phyloP scores from a whole-genome alignment of 1,140 invertebrate species.

The Dryas iulia region DNA sequence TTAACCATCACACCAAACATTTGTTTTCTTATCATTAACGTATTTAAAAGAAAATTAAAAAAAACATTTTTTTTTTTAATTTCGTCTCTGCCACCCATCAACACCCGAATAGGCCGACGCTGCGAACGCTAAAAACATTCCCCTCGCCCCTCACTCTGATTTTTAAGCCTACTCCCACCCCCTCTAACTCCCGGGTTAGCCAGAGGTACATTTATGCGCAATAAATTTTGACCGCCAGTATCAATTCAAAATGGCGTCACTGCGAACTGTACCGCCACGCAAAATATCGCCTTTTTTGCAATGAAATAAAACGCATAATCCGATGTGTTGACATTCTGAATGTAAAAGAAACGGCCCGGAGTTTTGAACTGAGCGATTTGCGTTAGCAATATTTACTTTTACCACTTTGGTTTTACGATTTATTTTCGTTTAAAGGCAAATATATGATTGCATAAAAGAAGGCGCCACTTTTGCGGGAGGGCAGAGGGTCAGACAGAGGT shows the following conservation, averaged over 20 bases:
- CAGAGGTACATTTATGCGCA: slow-evolving; percentile 79
- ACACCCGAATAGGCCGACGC: slow-evolving; percentile 76
- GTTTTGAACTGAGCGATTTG: slow-evolving; percentile 53
- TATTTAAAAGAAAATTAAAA: slow-evolving; percentile 27
- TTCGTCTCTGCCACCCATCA: slow-evolving; percentile 67
- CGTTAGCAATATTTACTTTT: slow-evolving; percentile 58
- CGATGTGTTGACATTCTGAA: slow-evolving; percentile 38
- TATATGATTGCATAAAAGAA: slow-evolving; percentile 64
- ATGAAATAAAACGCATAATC: slow-evolving; percentile 41
- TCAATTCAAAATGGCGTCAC: slow-evolving; percentile 66
- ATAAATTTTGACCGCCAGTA: slow-evolving; percentile 78
- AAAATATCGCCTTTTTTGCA: slow-evolving; percentile 48
- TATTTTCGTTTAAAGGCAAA: slow-evolving; percentile 39
- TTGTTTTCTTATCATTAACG: not conserved
- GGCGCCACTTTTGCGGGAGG: slow-evolving; percentile 60
- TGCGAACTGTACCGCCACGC: slow-evolving; percentile 29
- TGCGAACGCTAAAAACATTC: slow-evolving; percentile 77
- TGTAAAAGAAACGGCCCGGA: slow-evolving; percentile 70
- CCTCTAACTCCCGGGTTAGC: slow-evolving; percentile 77
- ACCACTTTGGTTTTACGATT: slow-evolving; percentile 35
- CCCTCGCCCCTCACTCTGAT: slow-evolving; percentile 70
- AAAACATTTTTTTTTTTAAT: slow-evolving; percentile 21
- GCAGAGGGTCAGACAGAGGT: slow-evolving; percentile 59
- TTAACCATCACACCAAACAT: not conserved
- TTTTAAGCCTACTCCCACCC: slow-evolving; percentile 77